Percentiles rank a stretch among this genome's conserved stretches.
These are phyloP conservation scores for Drosophila pandora DNA, from an alignment of 1,140 invertebrate genomes.

Conservation along the genomic window DNA sequence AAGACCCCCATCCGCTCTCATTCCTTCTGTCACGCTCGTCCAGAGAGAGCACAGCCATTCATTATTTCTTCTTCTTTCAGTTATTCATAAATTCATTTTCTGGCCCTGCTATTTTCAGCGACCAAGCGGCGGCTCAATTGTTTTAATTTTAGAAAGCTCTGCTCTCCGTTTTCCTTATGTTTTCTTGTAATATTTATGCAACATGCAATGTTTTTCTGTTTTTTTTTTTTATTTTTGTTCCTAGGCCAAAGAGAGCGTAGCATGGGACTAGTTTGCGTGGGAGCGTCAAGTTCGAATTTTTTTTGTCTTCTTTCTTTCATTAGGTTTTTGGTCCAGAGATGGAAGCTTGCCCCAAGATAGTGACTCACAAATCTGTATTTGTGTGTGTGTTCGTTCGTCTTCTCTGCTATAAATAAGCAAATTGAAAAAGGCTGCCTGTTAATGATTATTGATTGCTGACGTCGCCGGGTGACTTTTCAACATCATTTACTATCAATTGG, in stretches of 20 bases:
- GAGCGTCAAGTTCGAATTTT: slow-evolving; percentile 58
- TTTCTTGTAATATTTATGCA: slow-evolving; percentile 67
- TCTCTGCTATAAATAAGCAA: slow-evolving; percentile 27
- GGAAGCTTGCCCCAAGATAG: slow-evolving; percentile 35
- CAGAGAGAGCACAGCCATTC: slow-evolving; percentile 47
- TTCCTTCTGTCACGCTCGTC: slow-evolving; percentile 4
- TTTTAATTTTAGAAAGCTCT: slow-evolving; percentile 77
- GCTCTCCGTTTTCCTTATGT: slow-evolving; percentile 14
- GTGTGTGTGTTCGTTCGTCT: not conserved
- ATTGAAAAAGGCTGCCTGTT: slow-evolving; percentile 33
- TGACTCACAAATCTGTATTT: slow-evolving; percentile 53
- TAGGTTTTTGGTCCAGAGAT: slow-evolving; percentile 36
- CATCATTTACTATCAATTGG: slow-evolving; percentile 46
- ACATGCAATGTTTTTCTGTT: slow-evolving; percentile 63
- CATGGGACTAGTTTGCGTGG: slow-evolving; percentile 51
- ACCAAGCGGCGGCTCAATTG: slow-evolving; percentile 48
- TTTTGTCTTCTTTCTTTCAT: slow-evolving; percentile 6
- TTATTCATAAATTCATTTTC: slow-evolving; percentile 79
- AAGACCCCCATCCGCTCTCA: slow-evolving; percentile 33
- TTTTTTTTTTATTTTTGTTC: slow-evolving; percentile 15
- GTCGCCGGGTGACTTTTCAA: slow-evolving; percentile 41
- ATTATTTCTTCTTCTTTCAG: slow-evolving; percentile 51
- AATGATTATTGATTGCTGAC: slow-evolving; percentile 76
- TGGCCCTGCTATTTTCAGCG: slow-evolving; percentile 64
- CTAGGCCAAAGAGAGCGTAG: slow-evolving; percentile 49